A percentile compares a stretch with the other conserved stretches of the same genome.
These are phyloP conservation scores for Rhinolophus ferrumequinum DNA, from an alignment of 2,113 vertebrate genomes.

Conservation along the genomic window DNA sequence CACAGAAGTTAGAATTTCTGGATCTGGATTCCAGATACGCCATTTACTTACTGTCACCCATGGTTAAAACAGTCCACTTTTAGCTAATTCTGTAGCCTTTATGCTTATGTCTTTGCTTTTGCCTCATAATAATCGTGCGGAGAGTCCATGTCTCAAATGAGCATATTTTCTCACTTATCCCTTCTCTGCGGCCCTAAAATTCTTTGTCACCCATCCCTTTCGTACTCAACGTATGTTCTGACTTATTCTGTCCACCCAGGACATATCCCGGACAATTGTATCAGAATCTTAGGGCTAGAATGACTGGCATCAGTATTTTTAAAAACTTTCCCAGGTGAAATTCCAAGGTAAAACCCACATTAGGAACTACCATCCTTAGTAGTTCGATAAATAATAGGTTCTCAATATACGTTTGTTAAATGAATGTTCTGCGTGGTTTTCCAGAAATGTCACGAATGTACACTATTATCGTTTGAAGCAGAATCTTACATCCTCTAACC, in stretches of 20 bases:
- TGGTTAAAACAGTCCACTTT: background rate
- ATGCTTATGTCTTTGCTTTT: background rate
- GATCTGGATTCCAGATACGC: background rate
- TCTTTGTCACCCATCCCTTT: background rate
- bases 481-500: background rate
- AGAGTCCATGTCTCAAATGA: background rate
- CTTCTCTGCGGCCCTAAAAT: background rate
- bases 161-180: background rate
- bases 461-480: background rate
- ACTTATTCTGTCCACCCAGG: too few species aligned
- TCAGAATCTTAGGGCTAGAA: background rate
- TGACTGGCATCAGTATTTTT: background rate
- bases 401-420: background rate
- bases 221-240: background rate
- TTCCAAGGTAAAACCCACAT: background rate
- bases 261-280: background rate
- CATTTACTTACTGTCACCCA: background rate
- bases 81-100: background rate
- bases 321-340: background rate
- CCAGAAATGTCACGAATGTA: background rate
- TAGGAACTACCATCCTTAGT: background rate
- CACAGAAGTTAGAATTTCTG: background rate
- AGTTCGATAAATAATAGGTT: background rate
- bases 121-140: fast-evolving
- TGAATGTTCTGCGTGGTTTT: background rate